A percentile compares a stretch with the other conserved stretches of the same genome.
phyloP scores from a whole-genome alignment of 2,113 vertebrate genomes.

The Telmatochromis sp. region DNA sequence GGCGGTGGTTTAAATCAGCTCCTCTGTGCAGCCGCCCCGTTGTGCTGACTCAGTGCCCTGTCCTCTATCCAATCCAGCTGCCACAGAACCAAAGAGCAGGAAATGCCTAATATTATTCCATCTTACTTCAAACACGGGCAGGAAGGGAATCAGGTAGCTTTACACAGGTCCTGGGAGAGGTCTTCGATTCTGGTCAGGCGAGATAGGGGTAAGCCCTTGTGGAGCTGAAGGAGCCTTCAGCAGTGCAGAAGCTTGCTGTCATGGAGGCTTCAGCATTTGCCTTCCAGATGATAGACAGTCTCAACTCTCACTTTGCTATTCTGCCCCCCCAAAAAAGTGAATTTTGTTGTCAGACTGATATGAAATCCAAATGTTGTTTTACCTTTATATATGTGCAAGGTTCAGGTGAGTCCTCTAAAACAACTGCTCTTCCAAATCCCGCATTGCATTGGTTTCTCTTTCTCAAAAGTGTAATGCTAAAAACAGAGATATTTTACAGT shows the following conservation, averaged over 20 bases:
- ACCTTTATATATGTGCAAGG: background rate
- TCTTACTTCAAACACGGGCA: background rate
- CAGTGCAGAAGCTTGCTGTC: background rate
- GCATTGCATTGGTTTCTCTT: background rate
- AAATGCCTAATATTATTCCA: conserved; percentile 13
- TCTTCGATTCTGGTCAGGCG: background rate
- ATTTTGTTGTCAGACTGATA: background rate
- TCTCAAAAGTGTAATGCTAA: background rate
- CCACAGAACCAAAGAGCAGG: conserved; percentile 1
- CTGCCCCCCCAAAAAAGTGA: background rate
- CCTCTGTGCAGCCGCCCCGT: background rate
- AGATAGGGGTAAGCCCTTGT: background rate
- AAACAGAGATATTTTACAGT: background rate
- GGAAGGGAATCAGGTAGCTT: background rate
- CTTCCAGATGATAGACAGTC: background rate
- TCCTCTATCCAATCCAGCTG: conserved; percentile 23
- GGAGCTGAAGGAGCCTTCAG: background rate
- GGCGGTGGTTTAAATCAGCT: conserved; percentile 65
- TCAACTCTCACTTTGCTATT: background rate
- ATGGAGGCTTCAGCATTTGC: background rate
- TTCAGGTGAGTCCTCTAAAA: background rate
- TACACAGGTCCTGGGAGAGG: background rate
- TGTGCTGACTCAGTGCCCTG: conserved; percentile 63
- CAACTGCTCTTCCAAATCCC: rapidly evolving
- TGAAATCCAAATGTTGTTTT: background rate